Base-by-base conservation (phyloP, 64 coral and sea anemone species). In the Platygyra sinensis region DNA sequence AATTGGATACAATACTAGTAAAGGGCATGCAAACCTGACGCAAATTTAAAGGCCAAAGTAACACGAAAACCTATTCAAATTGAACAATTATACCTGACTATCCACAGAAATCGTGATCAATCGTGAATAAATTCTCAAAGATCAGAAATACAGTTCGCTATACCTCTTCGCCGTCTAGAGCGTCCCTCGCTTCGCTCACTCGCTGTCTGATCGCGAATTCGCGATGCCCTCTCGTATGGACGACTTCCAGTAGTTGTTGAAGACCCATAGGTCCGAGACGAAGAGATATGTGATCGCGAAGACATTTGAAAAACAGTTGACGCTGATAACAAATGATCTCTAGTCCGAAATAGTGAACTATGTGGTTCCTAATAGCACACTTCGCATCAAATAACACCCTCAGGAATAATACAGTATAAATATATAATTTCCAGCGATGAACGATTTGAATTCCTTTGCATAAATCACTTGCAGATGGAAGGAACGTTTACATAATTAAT, bases 281-380 rank as follows among this genome's bases (percentile, higher is more conserved):
- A 85, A 27, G 80, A 83, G n/a, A 38, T 25, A 17, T 67, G n/a
- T 71, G 81, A 71, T 19, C 81, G 81, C 10, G 81, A 85, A 85
- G 22, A 71, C 81, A 85, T 85, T 85, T 72, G 11, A 54, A 71
- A 85, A 42, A 18, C 17, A 49, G 31, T 31, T 63, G 10, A 55
- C 14, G 13, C 24, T 14, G 38, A 46, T 51, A 57, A 55, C 76
- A 79, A 27, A 10, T 57, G 22, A 29, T 5, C 20, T 15, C 32
- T 19, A 25, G 15, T 1, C 24, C 4, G 33, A 83, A 83, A 83
- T 42, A 22, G 10, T 24, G 38, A 42, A 85, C 81, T 24, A 38
- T 62, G 80, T 49, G 81, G 71, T 51, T 71, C 63, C 63, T 28
- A 69, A 25, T 49, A 64, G n/a, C 22, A 2, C 24, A 71, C 14